These are phyloP conservation scores for Penaeus monodon DNA, from an alignment of 2,888 invertebrate species.

Conservation along the genomic window DNA sequence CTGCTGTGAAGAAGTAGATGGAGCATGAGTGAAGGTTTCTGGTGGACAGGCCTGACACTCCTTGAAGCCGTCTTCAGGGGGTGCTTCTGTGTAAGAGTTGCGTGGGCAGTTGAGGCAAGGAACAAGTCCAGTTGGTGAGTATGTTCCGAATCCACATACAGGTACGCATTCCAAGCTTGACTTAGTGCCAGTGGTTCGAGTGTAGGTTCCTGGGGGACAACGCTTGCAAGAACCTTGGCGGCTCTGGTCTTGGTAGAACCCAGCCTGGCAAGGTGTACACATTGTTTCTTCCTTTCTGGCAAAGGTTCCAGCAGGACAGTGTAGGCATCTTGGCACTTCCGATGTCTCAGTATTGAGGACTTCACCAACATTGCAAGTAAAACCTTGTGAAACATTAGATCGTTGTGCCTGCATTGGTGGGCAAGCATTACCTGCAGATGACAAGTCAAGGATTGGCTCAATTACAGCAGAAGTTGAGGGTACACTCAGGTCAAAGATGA, in stretches of 20 bases:
- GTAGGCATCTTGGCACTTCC: slow-evolving; percentile 87
- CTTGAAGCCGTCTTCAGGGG: slow-evolving; percentile 90
- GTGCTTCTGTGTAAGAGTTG: slow-evolving; percentile 89
- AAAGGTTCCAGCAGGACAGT: slow-evolving; percentile 96
- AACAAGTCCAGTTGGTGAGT: slow-evolving; percentile 92
- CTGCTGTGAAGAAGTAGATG: slow-evolving; percentile 86
- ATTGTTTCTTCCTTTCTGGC: slow-evolving; percentile 90
- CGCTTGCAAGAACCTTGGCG: slow-evolving; percentile 89
- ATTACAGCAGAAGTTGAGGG: slow-evolving; percentile 92
- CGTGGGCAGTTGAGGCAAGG: slow-evolving; percentile 94
- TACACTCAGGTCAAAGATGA: slow-evolving; percentile 93
- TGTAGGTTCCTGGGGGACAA: slow-evolving; percentile 94
- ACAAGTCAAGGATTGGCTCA: slow-evolving; percentile 88
- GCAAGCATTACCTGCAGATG: slow-evolving; percentile 83
- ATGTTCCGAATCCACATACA: slow-evolving; percentile 95
- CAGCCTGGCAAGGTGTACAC: slow-evolving; percentile 91
- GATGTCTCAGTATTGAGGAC: slow-evolving; percentile 90
- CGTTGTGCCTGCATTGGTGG: slow-evolving; percentile 89
- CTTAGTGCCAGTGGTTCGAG: slow-evolving; percentile 80
- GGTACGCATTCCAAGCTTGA: slow-evolving; percentile 88
- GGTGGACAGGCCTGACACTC: slow-evolving; percentile 94
- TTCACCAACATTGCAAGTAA: slow-evolving; percentile 93
- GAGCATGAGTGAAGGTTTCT: slow-evolving; percentile 90
- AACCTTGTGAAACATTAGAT: slow-evolving; percentile 87
- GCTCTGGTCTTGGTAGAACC: slow-evolving; percentile 92